Evolutionary conservation across 2,113 vertebrate genomes (phyloP).

Genomic region (Actenoides hombroni): DNA sequence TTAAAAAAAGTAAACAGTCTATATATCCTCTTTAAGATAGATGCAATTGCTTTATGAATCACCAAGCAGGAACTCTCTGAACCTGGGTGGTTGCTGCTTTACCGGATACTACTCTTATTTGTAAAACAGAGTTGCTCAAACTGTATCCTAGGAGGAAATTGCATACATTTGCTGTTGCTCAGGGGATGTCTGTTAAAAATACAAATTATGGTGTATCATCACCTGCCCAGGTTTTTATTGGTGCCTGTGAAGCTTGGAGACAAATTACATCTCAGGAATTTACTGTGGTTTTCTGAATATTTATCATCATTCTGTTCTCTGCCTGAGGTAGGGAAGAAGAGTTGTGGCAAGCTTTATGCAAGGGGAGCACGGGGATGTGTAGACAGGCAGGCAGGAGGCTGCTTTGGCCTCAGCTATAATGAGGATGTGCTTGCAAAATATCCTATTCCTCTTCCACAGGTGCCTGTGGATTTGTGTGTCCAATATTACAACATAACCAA

Average conservation of each 20-base stretch:
- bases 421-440: neutral
- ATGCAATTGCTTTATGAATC: slow-evolving; percentile 47
- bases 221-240: neutral
- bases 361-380: neutral
- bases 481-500: neutral
- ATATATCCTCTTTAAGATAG: slow-evolving; percentile 42
- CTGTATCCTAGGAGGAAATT: neutral
- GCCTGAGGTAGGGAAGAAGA: neutral
- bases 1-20: slow-evolving; percentile 35
- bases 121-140: slow-evolving; percentile 1
- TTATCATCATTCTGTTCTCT: neutral
- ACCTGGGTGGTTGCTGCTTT: slow-evolving; percentile 36
- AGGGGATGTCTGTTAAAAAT: neutral
- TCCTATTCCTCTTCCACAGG: neutral
- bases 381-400: neutral
- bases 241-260: neutral
- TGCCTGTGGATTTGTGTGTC: neutral
- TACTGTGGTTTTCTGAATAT: slow-evolving; percentile 1
- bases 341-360: neutral
- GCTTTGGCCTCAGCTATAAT: neutral
- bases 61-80: slow-evolving; percentile 45
- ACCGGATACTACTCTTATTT: slow-evolving; percentile 11
- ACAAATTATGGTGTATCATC: neutral
- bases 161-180: slow-evolving; percentile 18
- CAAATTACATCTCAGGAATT: slow-evolving; percentile 28